phyloP scores from a whole-genome alignment of 2,888 invertebrate genomes.

The Atherix ibis region DNA sequence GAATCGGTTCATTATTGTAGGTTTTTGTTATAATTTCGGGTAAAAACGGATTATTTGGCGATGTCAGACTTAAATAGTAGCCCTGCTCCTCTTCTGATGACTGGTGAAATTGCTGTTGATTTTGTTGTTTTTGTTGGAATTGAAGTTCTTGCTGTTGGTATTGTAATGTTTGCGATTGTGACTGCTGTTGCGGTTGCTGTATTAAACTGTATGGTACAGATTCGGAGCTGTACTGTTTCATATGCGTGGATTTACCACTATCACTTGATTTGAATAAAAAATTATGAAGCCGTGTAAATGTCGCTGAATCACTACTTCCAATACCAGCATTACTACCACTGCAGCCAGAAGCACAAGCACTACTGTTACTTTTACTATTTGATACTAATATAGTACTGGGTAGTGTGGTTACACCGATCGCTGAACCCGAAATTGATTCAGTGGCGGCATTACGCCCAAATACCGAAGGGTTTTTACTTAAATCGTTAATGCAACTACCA shows the following conservation, averaged over 20 bases:
- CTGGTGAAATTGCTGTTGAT: conserved; percentile 1
- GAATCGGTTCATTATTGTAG: conserved; percentile 19
- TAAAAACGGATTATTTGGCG: conserved; percentile 30
- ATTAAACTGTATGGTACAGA: neutral
- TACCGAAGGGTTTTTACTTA: too few species aligned
- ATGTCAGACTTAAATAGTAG: conserved; percentile 28
- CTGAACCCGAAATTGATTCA: too few species aligned
- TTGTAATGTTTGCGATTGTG: too few species aligned
- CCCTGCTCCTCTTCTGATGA: conserved; percentile 1
- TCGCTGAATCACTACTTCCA: conserved; percentile 11
- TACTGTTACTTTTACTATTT: neutral
- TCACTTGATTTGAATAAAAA: conserved; percentile 21
- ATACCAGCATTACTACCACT: neutral
- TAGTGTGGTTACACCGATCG: too few species aligned
- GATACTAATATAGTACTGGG: too few species aligned
- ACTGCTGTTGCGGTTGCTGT: neutral
- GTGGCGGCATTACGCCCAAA: too few species aligned
- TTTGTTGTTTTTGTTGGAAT: neutral
- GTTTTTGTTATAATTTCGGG: conserved; percentile 30
- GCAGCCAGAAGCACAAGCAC: too few species aligned
- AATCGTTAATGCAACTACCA: too few species aligned
- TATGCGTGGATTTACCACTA: conserved; percentile 6
- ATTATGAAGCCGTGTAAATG: conserved; percentile 23
- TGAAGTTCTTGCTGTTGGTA: neutral
- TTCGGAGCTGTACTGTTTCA: conserved; percentile 3